Evolutionary conservation across 1,140 invertebrate species (phyloP), one percentile per base, ranked within the genome.

Genomic region (Steinernema feltiae): DNA sequence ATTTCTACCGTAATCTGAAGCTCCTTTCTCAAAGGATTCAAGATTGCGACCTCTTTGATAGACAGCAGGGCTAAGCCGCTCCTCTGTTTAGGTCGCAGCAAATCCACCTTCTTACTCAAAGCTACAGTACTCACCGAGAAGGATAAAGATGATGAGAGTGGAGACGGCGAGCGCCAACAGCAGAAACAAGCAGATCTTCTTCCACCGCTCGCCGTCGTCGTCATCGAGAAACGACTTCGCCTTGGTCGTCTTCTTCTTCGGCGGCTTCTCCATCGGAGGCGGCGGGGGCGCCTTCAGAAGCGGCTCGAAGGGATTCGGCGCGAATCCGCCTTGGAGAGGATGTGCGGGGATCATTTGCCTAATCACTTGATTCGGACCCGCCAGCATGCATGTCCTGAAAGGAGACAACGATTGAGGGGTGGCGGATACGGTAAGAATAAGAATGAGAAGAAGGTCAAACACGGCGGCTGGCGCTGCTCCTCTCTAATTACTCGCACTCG

Each of bases 351-450:
- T 63, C 53, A 63, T 63, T 27, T 63, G 53, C 53, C 53, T 63
- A 63, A 63, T 63, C 15, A 63, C 53, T 63, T 63, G 53, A 27
- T 63, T 63, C 53, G 53, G 53, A 15, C 53, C 53, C 12, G 53
- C 53, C 53, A 63, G 24, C 53, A 63, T 63, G 53, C 53, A 63
- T 63, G 53, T 63, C 53, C 53, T 63, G 24, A 15, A 63, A 63
- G 7, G 24, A 63, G 53, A 63, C 2, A 21, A 41, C 35, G 18
- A 41, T 7, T 41, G 7, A 41, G 18, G 7, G 18, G 35, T 41
- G 12, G 24, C 7, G 7, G 12, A 63, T 15, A 3, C 24, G 53
- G 3, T 21, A 7, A 21, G 53, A n/a, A n/a, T n/a, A n/a, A n/a
- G n/a, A n/a, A n/a, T n/a, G 53, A 27, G 15, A 63, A 63, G 7